Evolutionary conservation across 2,797 vertebrate species (phyloP).

Genomic region (Bufotes viridis): DNA sequence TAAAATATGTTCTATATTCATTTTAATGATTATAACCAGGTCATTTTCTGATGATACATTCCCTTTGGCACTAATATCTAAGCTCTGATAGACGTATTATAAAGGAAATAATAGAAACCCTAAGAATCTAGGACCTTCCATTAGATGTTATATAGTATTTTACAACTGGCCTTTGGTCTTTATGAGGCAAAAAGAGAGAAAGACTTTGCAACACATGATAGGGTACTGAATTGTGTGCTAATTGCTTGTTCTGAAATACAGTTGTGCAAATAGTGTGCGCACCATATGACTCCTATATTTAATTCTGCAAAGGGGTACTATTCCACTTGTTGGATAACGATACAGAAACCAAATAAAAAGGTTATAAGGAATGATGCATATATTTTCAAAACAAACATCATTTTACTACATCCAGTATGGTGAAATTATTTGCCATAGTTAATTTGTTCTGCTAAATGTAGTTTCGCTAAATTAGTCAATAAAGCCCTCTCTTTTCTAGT

Average conservation of each 20-base stretch:
- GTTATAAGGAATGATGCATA: neutral
- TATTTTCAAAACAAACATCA: neutral
- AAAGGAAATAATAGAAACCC: neutral
- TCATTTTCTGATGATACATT: too few relatives aligned
- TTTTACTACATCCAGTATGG: neutral
- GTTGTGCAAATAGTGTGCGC: neutral
- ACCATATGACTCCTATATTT: neutral
- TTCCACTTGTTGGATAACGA: neutral
- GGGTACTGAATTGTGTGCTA: neutral
- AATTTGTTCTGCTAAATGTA: neutral
- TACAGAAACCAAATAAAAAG: neutral
- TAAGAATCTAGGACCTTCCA: too few relatives aligned
- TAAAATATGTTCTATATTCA: too few relatives aligned
- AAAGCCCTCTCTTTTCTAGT: neutral
- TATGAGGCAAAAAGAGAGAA: neutral
- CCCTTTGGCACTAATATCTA: too few relatives aligned
- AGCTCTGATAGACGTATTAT: neutral
- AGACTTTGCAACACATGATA: neutral
- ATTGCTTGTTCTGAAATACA: neutral
- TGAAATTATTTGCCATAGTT: neutral
- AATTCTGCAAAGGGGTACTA: neutral
- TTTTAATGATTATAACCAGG: too few relatives aligned
- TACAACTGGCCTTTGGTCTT: neutral
- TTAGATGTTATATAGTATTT: neutral
- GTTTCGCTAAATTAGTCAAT: slow-evolving; percentile 1